phyloP scores from a whole-genome alignment of 2,113 vertebrate species.

The Tachycineta bicolor region DNA sequence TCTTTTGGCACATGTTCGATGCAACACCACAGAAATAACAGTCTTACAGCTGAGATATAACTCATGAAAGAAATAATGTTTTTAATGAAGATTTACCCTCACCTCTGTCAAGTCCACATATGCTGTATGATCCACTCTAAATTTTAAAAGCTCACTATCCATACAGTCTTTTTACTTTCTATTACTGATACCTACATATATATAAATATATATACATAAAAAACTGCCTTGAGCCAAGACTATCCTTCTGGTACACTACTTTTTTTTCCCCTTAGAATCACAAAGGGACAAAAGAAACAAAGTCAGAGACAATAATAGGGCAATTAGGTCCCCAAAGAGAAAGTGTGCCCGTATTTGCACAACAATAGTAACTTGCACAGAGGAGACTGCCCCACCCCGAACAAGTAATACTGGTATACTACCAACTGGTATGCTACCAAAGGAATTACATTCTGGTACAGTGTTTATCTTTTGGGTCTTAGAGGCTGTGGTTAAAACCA shows the following conservation, averaged over 20 bases:
- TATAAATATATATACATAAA: neutral
- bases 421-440: neutral
- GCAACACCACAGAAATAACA: constrained; percentile 42
- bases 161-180: neutral
- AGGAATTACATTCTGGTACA: neutral
- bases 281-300: constrained; percentile 33
- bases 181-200: neutral
- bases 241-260: neutral
- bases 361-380: constrained; percentile 58
- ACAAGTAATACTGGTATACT: neutral
- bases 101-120: neutral
- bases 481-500: neutral
- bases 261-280: neutral
- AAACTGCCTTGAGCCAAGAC: neutral
- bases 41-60: constrained; percentile 5
- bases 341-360: constrained; percentile 76
- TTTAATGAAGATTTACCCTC: constrained; percentile 10
- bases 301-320: constrained; percentile 40
- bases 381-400: constrained; percentile 35
- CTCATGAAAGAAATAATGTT: neutral
- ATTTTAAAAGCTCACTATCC: constrained; percentile 12
- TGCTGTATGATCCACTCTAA: neutral
- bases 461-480: neutral
- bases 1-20: constrained; percentile 36
- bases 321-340: constrained; percentile 68